phyloP scores from a whole-genome alignment of 1,140 invertebrate genomes.

The Campoletis sonorensis region DNA sequence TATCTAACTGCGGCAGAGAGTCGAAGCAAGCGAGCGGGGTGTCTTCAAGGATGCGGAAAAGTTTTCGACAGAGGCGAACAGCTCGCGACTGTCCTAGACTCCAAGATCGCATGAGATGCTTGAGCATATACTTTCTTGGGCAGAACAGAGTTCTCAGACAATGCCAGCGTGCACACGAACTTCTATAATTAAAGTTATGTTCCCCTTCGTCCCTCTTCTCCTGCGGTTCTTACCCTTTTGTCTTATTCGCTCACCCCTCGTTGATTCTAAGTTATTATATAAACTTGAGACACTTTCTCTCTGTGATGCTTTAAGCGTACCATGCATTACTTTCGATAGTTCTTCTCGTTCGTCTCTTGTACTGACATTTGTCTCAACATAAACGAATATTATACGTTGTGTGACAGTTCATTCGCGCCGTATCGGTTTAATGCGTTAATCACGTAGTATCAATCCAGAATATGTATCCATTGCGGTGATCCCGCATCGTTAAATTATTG shows the following conservation, averaged over 20 bases:
- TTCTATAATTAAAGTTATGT: constrained; percentile 61
- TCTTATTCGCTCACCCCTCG: constrained; percentile 29
- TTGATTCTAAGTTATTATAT: constrained; percentile 45
- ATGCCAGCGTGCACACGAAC: constrained; percentile 49
- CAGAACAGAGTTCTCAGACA: constrained; percentile 51
- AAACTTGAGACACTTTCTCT: constrained; percentile 1
- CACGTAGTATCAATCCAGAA: too few species aligned
- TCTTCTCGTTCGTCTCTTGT: not conserved
- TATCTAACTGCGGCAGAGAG: constrained; percentile 35
- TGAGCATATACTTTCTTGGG: constrained; percentile 53
- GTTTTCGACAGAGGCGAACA: constrained; percentile 32
- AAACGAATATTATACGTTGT: not conserved
- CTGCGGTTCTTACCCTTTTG: constrained; percentile 54
- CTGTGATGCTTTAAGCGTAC: not conserved
- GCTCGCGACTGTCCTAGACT: not conserved
- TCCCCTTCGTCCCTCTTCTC: constrained; percentile 52
- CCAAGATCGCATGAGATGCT: constrained; percentile 47
- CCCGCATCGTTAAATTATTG: too few species aligned
- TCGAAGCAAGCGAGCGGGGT: not conserved
- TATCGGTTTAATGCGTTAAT: too few species aligned
- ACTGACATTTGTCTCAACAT: not conserved
- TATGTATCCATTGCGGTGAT: too few species aligned
- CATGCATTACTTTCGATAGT: not conserved
- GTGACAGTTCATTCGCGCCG: too few species aligned
- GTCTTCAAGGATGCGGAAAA: constrained; percentile 47